Evolutionary conservation across 1,140 invertebrate genomes (phyloP), one percentile per base, ranked within the genome.

Genomic region (Notospermus geniculatus): DNA sequence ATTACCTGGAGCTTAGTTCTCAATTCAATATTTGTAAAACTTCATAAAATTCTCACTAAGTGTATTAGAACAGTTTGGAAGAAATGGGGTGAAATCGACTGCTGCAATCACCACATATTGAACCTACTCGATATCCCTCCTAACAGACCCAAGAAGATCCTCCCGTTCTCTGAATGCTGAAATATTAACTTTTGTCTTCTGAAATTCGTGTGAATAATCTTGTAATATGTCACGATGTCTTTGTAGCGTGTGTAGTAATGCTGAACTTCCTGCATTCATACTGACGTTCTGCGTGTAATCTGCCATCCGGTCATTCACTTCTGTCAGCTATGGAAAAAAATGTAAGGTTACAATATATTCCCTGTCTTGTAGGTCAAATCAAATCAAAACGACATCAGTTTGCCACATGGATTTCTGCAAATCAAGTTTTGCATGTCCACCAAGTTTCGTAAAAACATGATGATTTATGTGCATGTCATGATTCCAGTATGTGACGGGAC

Each of bases 201-300:
- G 87, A 74, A 94, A 98, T 80, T 98, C 95, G 74, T 93, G 87
- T 25, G 89, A 88, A 73, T 98, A 96, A 74, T 97, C 95, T 80
- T 92, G 86, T 46, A 94, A 80, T 71, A 98, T 98, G 80, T 98
- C 95, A 70, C 91, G 86, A 77, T 98, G 96, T 29, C 95, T 84
- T 77, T 97, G 93, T 61, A 97, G 84, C 1, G 93, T 98, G 74
- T 98, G 94, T 59, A 93, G 83, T 72, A 93, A 88, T 2, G 91
- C 91, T 5, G 83, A 79, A 64, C 72, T 79, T 0, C 74, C 74
- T 0, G 76, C 76, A 27, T 70, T 76, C 60, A 74, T 59, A 67
- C 92, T 71, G 29, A 80, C 71, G 50, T 70, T 79, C 68, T 80
- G 76, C 55, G 77, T 78, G 67, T 76, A 86, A 69, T 93, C 91